Base-by-base conservation (phyloP, 2,888 invertebrate species). In the Cataglyphis livida region DNA sequence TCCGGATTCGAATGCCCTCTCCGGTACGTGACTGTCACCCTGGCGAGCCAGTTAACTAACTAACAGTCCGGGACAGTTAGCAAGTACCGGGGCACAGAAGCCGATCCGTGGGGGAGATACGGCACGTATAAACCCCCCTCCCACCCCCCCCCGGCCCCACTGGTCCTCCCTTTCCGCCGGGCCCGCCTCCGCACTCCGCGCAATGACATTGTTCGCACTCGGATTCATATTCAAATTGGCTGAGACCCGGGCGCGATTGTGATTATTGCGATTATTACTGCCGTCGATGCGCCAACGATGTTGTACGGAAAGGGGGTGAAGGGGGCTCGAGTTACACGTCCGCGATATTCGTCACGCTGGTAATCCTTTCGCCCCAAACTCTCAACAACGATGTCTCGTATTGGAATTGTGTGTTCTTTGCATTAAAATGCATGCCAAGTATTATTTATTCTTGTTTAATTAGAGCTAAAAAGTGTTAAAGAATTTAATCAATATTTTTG, bases 161-260 rank as follows among this genome's bases (percentile, higher is more conserved):
- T 28, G 25, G 25, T 21, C 15, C 41, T 0, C 21, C 68, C 35
- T 70, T 61, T 61, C 38, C 64, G 44, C 75, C 75, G 12, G 21
- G 54, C 65, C 74, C 75, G 59, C 81, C 78, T 73, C 83, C 81
- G 74, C 90, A 87, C 87, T 21, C 88, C 89, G 87, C 65, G 81
- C 93, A 92, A 94, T 94, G 93, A 93, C 94, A 94, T 94, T 94
- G 94, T 94, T 94, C 94, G 93, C 93, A 93, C 93, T 94, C 92
- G 94, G 93, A 94, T 94, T 94, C 94, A 94, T 94, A 94, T 94
- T 94, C 94, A 94, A 94, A 94, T 94, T 94, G 93, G 93, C 93
- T 89, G 88, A 90, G 90, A 89, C 90, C 88, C 92, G 86, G 91
- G 90, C 89, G 89, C 90, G 92, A 93, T 93, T 93, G 91, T 93